Evolutionary conservation across 1,140 invertebrate genomes (phyloP).

Genomic region (Sycophaga agraensis): DNA sequence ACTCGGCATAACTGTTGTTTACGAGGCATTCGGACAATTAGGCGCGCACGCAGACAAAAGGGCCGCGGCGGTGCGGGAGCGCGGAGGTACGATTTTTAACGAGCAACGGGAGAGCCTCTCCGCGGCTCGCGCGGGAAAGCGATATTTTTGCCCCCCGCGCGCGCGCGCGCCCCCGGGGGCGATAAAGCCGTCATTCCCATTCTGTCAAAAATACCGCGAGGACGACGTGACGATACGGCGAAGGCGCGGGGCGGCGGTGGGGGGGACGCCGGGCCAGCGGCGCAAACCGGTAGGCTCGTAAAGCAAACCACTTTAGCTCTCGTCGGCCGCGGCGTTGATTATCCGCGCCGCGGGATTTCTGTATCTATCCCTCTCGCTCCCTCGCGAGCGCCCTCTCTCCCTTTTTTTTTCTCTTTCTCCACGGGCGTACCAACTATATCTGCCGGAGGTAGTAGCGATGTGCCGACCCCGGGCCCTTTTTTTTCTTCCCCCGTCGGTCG

Average conservation of each 20-base stretch:
- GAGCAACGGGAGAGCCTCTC: not conserved
- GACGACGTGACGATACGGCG: not conserved
- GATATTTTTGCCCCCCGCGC: conserved; percentile 4
- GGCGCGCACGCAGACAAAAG: too few species aligned
- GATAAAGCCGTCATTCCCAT: conserved; percentile 40
- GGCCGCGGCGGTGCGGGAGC: not conserved
- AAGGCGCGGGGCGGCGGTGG: not conserved
- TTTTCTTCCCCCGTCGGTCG: too few species aligned
- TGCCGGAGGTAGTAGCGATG: too few species aligned
- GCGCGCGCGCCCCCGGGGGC: too few species aligned
- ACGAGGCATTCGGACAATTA: not conserved
- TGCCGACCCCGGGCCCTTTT: too few species aligned
- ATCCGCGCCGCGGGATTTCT: conserved; percentile 14
- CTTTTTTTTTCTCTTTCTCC: too few species aligned
- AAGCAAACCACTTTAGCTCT: conserved; percentile 32
- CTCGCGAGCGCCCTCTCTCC: too few species aligned
- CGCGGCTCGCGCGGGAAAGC: not conserved
- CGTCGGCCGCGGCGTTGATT: conserved; percentile 33
- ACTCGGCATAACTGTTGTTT: not conserved
- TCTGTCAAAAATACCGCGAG: conserved; percentile 35
- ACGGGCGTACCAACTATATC: too few species aligned
- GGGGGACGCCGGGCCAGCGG: not conserved
- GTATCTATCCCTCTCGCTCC: not conserved
- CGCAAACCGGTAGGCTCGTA: conserved; percentile 29
- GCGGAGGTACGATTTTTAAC: not conserved